Evolutionary conservation across 2,797 vertebrate species (phyloP).

Genomic region (Artibeus jamaicensis): DNA sequence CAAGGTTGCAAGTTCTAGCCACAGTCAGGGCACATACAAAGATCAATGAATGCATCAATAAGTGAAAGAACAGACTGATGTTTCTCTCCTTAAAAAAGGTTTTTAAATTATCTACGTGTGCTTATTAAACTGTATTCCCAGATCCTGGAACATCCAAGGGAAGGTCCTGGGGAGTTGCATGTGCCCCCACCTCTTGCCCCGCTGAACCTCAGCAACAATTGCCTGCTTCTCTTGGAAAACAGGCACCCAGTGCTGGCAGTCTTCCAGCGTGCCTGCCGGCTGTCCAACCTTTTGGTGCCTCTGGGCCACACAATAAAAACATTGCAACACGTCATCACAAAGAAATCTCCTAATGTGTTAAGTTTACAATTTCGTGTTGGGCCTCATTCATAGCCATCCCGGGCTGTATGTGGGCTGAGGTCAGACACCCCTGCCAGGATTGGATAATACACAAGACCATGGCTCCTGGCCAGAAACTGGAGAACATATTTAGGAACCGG

Average conservation of each 20-base stretch:
- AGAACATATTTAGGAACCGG: background rate
- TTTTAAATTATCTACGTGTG: background rate
- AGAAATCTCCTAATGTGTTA: too few species aligned
- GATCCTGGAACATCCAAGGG: background rate
- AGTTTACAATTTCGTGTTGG: too few species aligned
- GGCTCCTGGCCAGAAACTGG: background rate
- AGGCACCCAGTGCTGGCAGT: too few species aligned
- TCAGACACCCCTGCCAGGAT: background rate
- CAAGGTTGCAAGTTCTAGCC: background rate
- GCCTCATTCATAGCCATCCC: too few species aligned
- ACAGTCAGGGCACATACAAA: background rate
- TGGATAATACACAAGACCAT: too few species aligned
- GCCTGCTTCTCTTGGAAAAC: background rate
- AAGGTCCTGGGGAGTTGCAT: background rate
- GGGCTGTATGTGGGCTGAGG: too few species aligned
- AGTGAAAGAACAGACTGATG: background rate
- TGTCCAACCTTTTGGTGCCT: too few species aligned
- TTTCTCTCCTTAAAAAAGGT: background rate
- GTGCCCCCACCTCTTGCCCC: background rate
- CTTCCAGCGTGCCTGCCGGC: background rate
- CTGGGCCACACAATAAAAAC: too few species aligned
- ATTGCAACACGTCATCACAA: too few species aligned
- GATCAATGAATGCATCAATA: background rate
- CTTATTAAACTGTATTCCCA: background rate
- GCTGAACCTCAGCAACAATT: background rate